Conservation (phyloP, 2,888 invertebrate genomes). For the Gastracanthus pulcherrimus region DNA sequence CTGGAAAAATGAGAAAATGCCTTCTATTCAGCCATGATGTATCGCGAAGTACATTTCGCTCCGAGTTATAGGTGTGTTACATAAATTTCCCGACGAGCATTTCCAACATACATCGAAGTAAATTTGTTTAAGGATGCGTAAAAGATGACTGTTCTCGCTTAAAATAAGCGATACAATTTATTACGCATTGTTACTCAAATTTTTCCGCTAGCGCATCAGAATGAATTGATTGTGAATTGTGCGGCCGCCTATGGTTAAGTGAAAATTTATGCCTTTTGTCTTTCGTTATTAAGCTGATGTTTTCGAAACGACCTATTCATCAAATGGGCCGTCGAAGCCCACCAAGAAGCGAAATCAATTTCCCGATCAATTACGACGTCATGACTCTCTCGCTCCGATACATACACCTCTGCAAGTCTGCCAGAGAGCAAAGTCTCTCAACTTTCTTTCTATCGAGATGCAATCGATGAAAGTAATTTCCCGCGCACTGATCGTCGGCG, state of each 20-base stretch:
- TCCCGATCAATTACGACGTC: slow-evolving; percentile 37
- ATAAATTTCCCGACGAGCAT: not conserved
- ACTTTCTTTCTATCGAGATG: not conserved
- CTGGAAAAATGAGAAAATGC: slow-evolving; percentile 1
- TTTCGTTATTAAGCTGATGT: slow-evolving; percentile 28
- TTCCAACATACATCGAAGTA: not conserved
- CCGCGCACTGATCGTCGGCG: not conserved
- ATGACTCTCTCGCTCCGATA: not conserved
- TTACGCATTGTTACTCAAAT: slow-evolving; percentile 34
- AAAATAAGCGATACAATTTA: slow-evolving; percentile 27
- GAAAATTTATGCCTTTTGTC: slow-evolving; percentile 41
- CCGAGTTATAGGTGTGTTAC: not conserved
- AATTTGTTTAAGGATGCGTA: not conserved
- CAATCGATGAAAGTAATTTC: slow-evolving; percentile 40
- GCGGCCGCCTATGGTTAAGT: not conserved
- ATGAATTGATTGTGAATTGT: slow-evolving; percentile 1
- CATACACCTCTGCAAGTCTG: not conserved
- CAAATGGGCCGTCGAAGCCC: not conserved
- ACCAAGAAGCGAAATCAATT: slow-evolving; percentile 37
- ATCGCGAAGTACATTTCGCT: not conserved
- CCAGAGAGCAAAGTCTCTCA: not conserved
- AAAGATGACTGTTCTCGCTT: slow-evolving; percentile 19
- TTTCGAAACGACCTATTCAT: slow-evolving; percentile 43
- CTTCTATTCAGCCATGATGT: not conserved
- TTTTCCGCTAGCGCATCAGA: not conserved